Percentiles rank a stretch among this genome's conserved stretches.
Conservation (phyloP, 2,888 invertebrate species). For the Podotricha telesiphe region DNA sequence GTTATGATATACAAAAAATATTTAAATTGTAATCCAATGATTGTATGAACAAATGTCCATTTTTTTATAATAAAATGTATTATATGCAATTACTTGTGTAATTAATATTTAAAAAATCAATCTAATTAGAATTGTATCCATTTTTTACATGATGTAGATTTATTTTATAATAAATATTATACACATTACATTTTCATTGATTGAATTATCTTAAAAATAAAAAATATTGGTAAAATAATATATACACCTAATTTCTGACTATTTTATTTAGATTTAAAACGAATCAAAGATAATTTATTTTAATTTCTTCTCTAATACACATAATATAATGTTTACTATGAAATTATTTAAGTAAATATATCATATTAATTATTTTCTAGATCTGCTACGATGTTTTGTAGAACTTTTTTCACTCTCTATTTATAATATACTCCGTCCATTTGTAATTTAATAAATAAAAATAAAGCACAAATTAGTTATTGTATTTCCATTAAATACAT, state of each 20-base stretch:
- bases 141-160: neutral
- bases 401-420: neutral
- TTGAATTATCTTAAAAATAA: no score
- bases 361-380: neutral
- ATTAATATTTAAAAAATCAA: neutral
- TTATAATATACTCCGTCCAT: slow-evolving; percentile 13
- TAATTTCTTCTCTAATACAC: neutral
- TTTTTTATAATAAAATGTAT: slow-evolving; percentile 1
- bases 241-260: neutral
- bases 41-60: neutral
- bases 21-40: neutral
- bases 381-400: neutral
- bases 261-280: neutral
- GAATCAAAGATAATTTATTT: slow-evolving; percentile 25
- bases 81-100: neutral
- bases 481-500: slow-evolving; percentile 31
- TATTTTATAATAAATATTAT: no score
- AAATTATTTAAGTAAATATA: slow-evolving; percentile 7
- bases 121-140: no score
- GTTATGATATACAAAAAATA: neutral
- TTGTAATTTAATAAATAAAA: slow-evolving; percentile 11
- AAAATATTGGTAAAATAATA: neutral
- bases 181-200: no score
- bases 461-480: neutral
- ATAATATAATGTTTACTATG: neutral